Conservation (phyloP, 2,113 vertebrate species). For the Scatophagus argus region DNA sequence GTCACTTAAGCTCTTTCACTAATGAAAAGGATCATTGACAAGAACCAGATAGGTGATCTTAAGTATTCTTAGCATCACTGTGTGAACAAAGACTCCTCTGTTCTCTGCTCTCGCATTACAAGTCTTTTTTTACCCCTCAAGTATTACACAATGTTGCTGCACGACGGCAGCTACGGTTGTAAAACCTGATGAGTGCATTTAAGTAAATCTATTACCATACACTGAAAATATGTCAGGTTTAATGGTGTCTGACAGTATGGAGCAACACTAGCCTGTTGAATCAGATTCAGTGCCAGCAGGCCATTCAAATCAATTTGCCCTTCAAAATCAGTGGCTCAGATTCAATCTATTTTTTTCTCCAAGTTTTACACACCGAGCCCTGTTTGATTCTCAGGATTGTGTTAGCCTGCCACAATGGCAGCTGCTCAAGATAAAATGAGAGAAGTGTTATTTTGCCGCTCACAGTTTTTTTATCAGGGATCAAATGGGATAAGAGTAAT, state of each 20-base stretch:
- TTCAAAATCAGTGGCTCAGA: constrained; percentile 60
- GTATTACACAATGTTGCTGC: constrained; percentile 25
- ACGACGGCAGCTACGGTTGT: constrained; percentile 5
- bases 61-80: constrained; percentile 44
- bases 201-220: constrained; percentile 27
- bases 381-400: constrained; percentile 48
- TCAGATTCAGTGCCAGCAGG: constrained; percentile 42
- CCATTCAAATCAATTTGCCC: constrained; percentile 63
- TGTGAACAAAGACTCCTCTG: constrained; percentile 42
- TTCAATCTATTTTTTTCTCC: constrained; percentile 44
- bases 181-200: constrained; percentile 22
- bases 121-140: constrained; percentile 18
- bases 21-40: constrained; percentile 70
- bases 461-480: constrained; percentile 33
- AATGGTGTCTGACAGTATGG: constrained; percentile 39
- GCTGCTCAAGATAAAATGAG: constrained; percentile 56
- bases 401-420: constrained; percentile 47
- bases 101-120: constrained; percentile 25
- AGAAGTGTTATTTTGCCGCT: constrained; percentile 44
- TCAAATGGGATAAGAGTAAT: constrained; percentile 35
- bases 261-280: constrained; percentile 17
- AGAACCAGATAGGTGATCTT: constrained; percentile 61
- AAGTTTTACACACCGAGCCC: constrained; percentile 37
- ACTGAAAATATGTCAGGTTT: constrained; percentile 40
- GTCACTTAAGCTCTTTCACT: constrained; percentile 64